Percentiles rank a stretch among this genome's conserved stretches.
Conservation (phyloP, 2,888 invertebrate genomes). For the Sicus ferrugineus region DNA sequence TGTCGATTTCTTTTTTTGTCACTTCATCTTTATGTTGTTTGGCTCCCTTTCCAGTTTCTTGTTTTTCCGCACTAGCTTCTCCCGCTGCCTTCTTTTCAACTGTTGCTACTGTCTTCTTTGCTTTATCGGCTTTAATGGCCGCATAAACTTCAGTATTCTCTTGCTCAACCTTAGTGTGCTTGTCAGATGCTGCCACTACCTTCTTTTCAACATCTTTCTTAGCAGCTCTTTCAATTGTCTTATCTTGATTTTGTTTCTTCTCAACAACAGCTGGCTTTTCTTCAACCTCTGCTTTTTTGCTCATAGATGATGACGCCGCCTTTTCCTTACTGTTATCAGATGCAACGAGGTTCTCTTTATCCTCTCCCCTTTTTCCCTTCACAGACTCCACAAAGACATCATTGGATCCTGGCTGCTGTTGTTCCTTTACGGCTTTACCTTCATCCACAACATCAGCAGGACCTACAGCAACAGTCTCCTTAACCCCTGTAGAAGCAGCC, state of each 20-base stretch:
- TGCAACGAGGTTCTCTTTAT: slow-evolving; percentile 35
- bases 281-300: slow-evolving; percentile 28
- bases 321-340: slow-evolving; percentile 40
- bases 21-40: slow-evolving; percentile 44
- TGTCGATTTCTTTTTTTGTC: slow-evolving; percentile 38
- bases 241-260: slow-evolving; percentile 10
- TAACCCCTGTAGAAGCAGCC: slow-evolving; percentile 58
- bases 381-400: slow-evolving; percentile 19
- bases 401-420: slow-evolving; percentile 37
- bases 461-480: slow-evolving; percentile 46
- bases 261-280: not conserved
- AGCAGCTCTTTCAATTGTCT: slow-evolving; percentile 10
- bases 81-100: slow-evolving; percentile 34
- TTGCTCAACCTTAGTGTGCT: not conserved
- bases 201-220: slow-evolving; percentile 29
- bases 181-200: slow-evolving; percentile 5
- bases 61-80: slow-evolving; percentile 44
- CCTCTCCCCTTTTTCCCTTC: slow-evolving; percentile 43
- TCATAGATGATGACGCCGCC: not conserved
- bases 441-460: not conserved
- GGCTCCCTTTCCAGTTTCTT: slow-evolving; percentile 48
- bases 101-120: slow-evolving; percentile 20
- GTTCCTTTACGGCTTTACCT: slow-evolving; percentile 11
- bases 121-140: slow-evolving; percentile 26
- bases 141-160: slow-evolving; percentile 18